Evolutionary conservation across 2,797 vertebrate genomes (phyloP), one percentile per base, ranked within the genome.

Genomic region (Tauraco hartlaubi): DNA sequence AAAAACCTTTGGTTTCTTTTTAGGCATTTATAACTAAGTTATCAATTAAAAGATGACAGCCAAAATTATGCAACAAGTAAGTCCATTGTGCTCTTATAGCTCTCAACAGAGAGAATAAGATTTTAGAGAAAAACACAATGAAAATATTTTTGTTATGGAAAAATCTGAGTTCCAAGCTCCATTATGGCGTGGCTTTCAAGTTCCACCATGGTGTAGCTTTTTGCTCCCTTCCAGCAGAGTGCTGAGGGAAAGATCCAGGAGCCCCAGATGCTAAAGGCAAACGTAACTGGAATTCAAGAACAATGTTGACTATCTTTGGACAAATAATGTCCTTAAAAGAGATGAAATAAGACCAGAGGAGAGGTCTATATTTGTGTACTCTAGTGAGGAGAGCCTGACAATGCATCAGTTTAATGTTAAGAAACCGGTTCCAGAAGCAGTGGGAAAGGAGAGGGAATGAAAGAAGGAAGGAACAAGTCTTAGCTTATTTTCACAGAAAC

Each of bases 401-500:
- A 12, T 51, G 31, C 12, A 29, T 68, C 29, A 55, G 26, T 59
- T 74, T 66, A 63, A 48, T 59, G 23, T 82, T 82, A 43, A 84
- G 55, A 58, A 92, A 55, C 67, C 22, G 35, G 87, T n/a, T 74
- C 83, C 7, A 43, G 88, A 68, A 85, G 56, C 64, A 69, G 7
- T 72, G 22, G 72, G 64, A 56, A 39, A 46, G n/a, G 46, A 55
- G 37, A 48, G 21, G 25, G n/a, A 80, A 56, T 51, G 15, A 68
- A 92, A 61, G 9, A 80, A 55, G 85, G 59, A 22, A 46, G 8
- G 51, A 80, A 55, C 33, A 81, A 69, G 67, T 22, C 41, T 23
- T 77, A 49, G 67, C 33, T 92, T 54, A 62, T 88, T 95, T 94
- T 88, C 52, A 51, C 33, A 63, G 85, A 92, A 95, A 37, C 17